These are phyloP conservation scores for Ophioderma brevispina DNA, from an alignment of 35 echinoderm and acorn worm species.

Conservation along the genomic window DNA sequence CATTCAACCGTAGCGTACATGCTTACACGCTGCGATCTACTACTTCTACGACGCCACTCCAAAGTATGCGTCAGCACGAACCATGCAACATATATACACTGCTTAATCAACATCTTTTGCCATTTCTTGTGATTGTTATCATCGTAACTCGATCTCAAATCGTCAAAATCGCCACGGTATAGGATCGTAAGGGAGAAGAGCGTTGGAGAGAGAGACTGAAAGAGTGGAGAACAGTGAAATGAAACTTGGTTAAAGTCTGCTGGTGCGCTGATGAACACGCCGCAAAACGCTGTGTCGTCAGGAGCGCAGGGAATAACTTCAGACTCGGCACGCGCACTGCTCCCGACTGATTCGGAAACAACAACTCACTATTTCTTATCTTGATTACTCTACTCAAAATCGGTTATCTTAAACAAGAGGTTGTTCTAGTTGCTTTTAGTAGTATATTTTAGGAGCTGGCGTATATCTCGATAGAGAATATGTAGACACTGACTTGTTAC, in stretches of 20 bases:
- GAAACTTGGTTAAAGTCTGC: no score
- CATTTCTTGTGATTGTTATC: not conserved
- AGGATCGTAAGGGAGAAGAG: not conserved
- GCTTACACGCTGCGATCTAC: not conserved
- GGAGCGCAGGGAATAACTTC: not conserved
- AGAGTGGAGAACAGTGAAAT: not conserved
- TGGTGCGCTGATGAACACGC: no score
- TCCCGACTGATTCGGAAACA: not conserved
- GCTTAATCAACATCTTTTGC: not conserved
- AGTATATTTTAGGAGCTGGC: no score
- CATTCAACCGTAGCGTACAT: not conserved
- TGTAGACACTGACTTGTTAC: no score
- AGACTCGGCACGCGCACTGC: not conserved
- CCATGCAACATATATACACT: not conserved
- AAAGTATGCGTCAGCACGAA: not conserved
- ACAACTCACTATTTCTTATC: not conserved
- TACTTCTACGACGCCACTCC: no score
- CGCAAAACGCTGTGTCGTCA: not conserved
- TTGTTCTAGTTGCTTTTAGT: not conserved
- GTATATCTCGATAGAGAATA: no score
- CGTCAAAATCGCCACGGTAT: slow-evolving; percentile 1
- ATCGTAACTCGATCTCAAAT: slow-evolving; percentile 9
- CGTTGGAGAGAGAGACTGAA: not conserved
- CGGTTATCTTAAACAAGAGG: not conserved
- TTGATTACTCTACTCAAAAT: slow-evolving; percentile 11